phyloP scores from a whole-genome alignment of 1,140 invertebrate genomes.

The Cecropterus lyciades region DNA sequence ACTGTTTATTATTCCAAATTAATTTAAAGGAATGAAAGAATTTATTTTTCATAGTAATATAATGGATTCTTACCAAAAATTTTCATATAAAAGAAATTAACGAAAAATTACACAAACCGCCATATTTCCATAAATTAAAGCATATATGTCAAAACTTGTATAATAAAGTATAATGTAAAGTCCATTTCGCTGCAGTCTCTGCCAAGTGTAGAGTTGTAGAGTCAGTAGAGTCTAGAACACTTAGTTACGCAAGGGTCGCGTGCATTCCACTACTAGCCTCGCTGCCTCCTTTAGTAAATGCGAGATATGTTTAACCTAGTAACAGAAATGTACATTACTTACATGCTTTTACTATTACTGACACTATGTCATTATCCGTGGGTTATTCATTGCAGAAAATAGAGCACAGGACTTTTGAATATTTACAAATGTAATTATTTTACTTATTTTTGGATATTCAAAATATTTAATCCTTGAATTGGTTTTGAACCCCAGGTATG shows the following conservation, averaged over 20 bases:
- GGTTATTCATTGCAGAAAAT: too few relatives aligned
- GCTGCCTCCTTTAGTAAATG: slow-evolving; percentile 1
- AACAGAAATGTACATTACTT: not conserved
- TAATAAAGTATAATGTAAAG: not conserved
- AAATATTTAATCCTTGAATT: too few relatives aligned
- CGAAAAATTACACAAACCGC: not conserved
- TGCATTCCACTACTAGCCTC: slow-evolving; percentile 1
- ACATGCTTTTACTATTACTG: too few relatives aligned
- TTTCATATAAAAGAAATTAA: too few relatives aligned
- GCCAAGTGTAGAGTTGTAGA: not conserved
- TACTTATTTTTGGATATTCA: too few relatives aligned
- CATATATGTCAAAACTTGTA: not conserved
- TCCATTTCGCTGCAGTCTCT: slow-evolving; percentile 1
- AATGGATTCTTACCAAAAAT: too few relatives aligned
- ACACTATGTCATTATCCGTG: not conserved
- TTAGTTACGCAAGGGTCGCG: slow-evolving; percentile 7
- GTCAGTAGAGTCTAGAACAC: slow-evolving; percentile 6
- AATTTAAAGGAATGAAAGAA: too few relatives aligned
- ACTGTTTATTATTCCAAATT: too few relatives aligned
- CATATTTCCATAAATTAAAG: not conserved
- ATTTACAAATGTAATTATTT: too few relatives aligned
- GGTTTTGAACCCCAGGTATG: too few relatives aligned
- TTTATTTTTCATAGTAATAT: too few relatives aligned
- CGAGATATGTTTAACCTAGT: not conserved
- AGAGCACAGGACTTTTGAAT: too few relatives aligned